A percentile compares a stretch with the other conserved stretches of the same genome.
Conservation (phyloP, 2,888 invertebrate species). For the Dastarcus helophoroides region DNA sequence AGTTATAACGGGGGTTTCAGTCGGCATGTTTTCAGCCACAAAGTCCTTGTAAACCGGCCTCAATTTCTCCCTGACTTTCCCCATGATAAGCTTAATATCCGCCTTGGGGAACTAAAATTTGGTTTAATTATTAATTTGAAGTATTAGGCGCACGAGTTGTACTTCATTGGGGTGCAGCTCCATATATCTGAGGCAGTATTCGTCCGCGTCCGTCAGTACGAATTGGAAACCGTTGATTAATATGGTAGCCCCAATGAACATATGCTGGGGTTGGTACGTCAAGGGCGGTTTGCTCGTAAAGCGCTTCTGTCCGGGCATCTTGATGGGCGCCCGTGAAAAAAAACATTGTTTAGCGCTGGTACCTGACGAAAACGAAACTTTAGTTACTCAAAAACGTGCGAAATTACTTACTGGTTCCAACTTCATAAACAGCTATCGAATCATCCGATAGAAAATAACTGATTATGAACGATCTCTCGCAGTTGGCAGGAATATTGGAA, state of each 20-base stretch:
- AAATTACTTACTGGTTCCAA: constrained; percentile 35
- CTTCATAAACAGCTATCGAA: constrained; percentile 72
- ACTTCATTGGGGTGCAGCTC: constrained; percentile 67
- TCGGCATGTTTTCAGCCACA: constrained; percentile 54
- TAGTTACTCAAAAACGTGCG: too few species aligned
- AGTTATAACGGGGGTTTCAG: constrained; percentile 29
- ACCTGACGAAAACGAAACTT: too few species aligned
- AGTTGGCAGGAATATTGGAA: constrained; percentile 55
- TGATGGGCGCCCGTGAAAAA: constrained; percentile 55
- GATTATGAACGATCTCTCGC: constrained; percentile 63
- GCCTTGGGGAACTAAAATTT: constrained; percentile 58
- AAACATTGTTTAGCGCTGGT: constrained; percentile 42
- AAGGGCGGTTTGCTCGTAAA: constrained; percentile 60
- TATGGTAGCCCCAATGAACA: constrained; percentile 73
- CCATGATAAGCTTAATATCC: constrained; percentile 58
- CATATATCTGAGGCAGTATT: constrained; percentile 79
- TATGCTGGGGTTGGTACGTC: constrained; percentile 65
- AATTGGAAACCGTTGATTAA: constrained; percentile 71
- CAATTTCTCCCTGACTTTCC: constrained; percentile 58
- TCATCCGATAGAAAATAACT: constrained; percentile 75
- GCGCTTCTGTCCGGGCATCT: constrained; percentile 61
- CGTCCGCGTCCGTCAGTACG: constrained; percentile 68
- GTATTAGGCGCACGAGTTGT: constrained; percentile 9
- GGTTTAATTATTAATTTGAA: constrained; percentile 5
- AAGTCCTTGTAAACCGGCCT: constrained; percentile 64